Evolutionary conservation across 2,888 invertebrate genomes (phyloP), one percentile per base, ranked within the genome.

Genomic region (Xanthia icteritia): DNA sequence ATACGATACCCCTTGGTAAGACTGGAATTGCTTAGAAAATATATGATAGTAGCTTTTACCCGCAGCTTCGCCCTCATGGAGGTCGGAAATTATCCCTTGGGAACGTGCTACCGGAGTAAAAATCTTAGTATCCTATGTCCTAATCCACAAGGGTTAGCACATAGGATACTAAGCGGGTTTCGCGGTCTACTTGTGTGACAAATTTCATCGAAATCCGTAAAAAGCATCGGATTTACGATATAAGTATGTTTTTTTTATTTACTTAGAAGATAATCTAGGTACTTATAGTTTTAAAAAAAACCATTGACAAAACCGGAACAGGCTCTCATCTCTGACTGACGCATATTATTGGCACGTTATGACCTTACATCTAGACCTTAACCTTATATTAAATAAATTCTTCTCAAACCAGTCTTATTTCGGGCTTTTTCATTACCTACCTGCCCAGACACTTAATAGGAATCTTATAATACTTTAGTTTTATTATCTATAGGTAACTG

Each of bases 281-380:
- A 39, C 39, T 42, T 42, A 42, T 42, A 42, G 1, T 11, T 42
- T 1, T 2, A 45, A 15, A 45, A 45, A 5, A 15, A 63, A 76
- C 51, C 61, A 54, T 63, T 54, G 5, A n/a, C 23, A 48, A 36
- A 80, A 73, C 54, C 63, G 73, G 60, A 79, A 67, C 56, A 42
- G 36, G 20, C 36, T 23, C 15, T 31, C 31, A 48, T 36, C 23
- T 45, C 36, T 72, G 56, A 64, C 45, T 65, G 77, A 60, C 65
- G 74, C 36, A 81, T 81, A 27, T 64, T 51, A 51, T 54, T 65
- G 73, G 58, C 74, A 42, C 23, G 45, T 13, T n/a, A 6, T 70
- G 58, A 54, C 64, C 81, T 77, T 63, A 54, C 72, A 45, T 51
- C 48, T 63, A 45, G 81, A 60, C 79, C 65, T 79, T 79, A 81